Evolutionary conservation across 23 tunicate genomes (phyloP), one percentile per base, ranked within the genome.

Genomic region (Aplidium turbinatum): DNA sequence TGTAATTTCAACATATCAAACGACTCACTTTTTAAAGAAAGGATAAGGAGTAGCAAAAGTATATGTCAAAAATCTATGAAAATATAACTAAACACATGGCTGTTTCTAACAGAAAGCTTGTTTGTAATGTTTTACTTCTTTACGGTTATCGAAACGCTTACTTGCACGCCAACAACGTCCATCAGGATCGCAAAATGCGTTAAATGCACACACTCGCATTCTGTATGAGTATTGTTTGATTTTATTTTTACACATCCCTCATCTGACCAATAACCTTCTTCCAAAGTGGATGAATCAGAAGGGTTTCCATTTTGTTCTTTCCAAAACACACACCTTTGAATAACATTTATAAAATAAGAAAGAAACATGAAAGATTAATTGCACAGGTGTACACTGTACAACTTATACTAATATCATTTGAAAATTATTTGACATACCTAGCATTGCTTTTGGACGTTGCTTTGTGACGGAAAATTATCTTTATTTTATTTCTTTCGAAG

Each of bases 301-400:
- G 27, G 6, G 11, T 61, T 29, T 25, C 5, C 36, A n/a, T 6
- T 5, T 9, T 5, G 1, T 62, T 2, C 60, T 4, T 74, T 83
- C 89, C 89, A 83, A 53, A 74, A 83, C 3, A 75, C 89, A 39
- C 89, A 83, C 39, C 89, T n/a, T n/a, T n/a, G n/a, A n/a, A n/a
- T n/a, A n/a, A n/a, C n/a, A n/a, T n/a, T n/a, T n/a, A n/a, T n/a
- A n/a, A n/a, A n/a, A n/a, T n/a, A n/a, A n/a, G n/a, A n/a, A n/a
- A n/a, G n/a, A n/a, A n/a, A n/a, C n/a, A n/a, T n/a, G n/a, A n/a
- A n/a, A n/a, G n/a, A n/a, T n/a, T n/a, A n/a, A n/a, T n/a, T n/a
- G n/a, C n/a, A n/a, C n/a, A n/a, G n/a, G n/a, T n/a, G n/a, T n/a
- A n/a, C n/a, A n/a, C n/a, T n/a, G n/a, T n/a, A n/a, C n/a, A n/a